phyloP scores from a whole-genome alignment of 2,888 invertebrate species.

The Creontiades dilutus region DNA sequence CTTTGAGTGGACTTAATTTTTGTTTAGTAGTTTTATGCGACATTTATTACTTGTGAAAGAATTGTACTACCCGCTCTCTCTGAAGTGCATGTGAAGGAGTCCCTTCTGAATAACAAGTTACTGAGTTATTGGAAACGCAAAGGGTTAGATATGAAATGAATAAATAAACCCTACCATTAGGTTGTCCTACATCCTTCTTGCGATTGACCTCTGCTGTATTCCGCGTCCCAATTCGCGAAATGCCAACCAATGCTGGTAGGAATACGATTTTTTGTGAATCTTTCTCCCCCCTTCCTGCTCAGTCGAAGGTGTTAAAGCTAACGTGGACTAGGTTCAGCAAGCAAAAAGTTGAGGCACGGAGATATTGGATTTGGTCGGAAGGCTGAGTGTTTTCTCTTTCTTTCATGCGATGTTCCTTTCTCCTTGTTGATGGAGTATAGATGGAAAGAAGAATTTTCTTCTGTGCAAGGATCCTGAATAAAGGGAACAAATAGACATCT shows the following conservation, averaged over 20 bases:
- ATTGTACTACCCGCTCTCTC: not conserved
- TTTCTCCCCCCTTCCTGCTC: not conserved
- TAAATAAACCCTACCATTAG: conserved; percentile 10
- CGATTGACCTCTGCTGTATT: not conserved
- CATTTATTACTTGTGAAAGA: too few species aligned
- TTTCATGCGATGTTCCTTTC: not conserved
- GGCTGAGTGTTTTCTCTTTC: not conserved
- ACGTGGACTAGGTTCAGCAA: not conserved
- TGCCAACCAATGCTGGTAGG: not conserved
- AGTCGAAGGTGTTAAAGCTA: not conserved
- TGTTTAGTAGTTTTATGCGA: too few species aligned
- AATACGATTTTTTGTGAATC: not conserved
- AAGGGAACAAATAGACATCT: too few species aligned
- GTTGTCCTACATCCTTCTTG: not conserved
- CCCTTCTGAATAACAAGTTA: conserved; percentile 23
- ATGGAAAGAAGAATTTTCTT: not conserved
- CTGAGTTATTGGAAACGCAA: not conserved
- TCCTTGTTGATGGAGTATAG: not conserved
- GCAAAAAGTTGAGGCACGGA: conserved; percentile 40
- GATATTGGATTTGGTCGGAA: conserved; percentile 56
- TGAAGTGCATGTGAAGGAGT: not conserved
- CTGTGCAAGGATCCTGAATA: too few species aligned
- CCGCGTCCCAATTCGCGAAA: not conserved
- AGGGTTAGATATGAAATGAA: conserved; percentile 1
- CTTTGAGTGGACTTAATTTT: too few species aligned